phyloP scores from a whole-genome alignment of 2,888 invertebrate species.

The Caenorhabditis plicata region DNA sequence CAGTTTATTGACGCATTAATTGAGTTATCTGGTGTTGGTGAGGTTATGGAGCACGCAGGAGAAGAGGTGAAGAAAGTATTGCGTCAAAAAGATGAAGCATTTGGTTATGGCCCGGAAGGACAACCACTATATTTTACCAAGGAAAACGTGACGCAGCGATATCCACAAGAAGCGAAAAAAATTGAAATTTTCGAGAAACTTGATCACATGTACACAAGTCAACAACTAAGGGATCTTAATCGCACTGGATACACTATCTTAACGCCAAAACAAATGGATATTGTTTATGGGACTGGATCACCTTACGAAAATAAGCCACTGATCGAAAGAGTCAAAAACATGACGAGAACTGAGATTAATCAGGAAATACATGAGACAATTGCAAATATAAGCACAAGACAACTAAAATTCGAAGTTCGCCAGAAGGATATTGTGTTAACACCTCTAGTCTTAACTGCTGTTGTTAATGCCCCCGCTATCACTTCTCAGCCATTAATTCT shows the following conservation, averaged over 20 bases:
- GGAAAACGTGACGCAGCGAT: conserved; percentile 47
- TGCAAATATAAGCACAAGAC: conserved; percentile 22
- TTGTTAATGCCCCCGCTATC: conserved; percentile 24
- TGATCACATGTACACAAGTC: conserved; percentile 37
- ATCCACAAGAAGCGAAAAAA: conserved; percentile 42
- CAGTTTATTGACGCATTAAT: conserved; percentile 23
- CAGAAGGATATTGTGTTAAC: conserved; percentile 34
- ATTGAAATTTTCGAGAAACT: conserved; percentile 50
- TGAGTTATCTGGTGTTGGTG: conserved; percentile 25
- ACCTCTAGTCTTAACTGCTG: conserved; percentile 21
- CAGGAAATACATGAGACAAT: conserved; percentile 27
- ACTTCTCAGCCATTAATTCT: conserved; percentile 29
- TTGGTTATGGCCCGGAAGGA: conserved; percentile 31
- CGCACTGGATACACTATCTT: conserved; percentile 52
- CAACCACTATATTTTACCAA: conserved; percentile 54
- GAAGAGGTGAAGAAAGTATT: conserved; percentile 20
- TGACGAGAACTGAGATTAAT: conserved; percentile 17
- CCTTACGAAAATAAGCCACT: conserved; percentile 40
- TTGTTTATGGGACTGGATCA: conserved; percentile 52
- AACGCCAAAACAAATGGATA: conserved; percentile 40
- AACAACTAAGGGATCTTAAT: conserved; percentile 51
- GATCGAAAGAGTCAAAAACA: conserved; percentile 18
- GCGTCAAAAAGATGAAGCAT: conserved; percentile 15
- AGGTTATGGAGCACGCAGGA: conserved; percentile 22
- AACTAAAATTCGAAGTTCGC: conserved; percentile 26